phyloP scores from a whole-genome alignment of 2,113 vertebrate species.

The Calypte anna region DNA sequence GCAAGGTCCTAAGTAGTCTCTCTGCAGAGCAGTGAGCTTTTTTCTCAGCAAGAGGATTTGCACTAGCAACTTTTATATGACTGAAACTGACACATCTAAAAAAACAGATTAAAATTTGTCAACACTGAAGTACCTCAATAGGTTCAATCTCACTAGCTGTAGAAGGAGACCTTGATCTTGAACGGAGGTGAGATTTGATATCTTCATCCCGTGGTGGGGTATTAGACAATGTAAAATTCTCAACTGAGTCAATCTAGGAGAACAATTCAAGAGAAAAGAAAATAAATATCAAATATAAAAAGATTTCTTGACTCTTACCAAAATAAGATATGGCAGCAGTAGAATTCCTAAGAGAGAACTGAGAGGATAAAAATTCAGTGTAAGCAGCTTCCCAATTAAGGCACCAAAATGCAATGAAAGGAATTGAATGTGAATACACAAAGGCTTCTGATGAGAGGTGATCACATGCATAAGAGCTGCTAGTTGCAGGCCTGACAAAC shows the following conservation, averaged over 20 bases:
- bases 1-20: background rate
- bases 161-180: conserved; percentile 89
- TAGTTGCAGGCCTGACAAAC: background rate
- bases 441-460: conserved; percentile 18
- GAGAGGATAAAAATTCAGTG: conserved; percentile 18
- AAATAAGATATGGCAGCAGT: conserved; percentile 16
- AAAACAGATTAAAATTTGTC: background rate
- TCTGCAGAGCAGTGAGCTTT: background rate
- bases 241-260: conserved; percentile 88
- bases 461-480: conserved; percentile 42
- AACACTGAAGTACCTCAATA: conserved; percentile 81
- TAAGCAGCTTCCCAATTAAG: conserved; percentile 1
- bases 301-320: conserved; percentile 56
- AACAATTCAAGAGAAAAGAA: conserved; percentile 50
- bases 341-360: conserved; percentile 50
- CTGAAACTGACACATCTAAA: background rate
- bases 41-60: background rate
- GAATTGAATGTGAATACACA: background rate
- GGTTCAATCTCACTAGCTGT: conserved; percentile 91
- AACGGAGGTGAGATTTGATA: conserved; percentile 85
- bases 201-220: conserved; percentile 88
- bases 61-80: background rate
- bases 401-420: background rate
- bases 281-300: conserved; percentile 46
- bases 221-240: conserved; percentile 91